Percentiles rank a stretch among this genome's conserved stretches.
phyloP scores from a whole-genome alignment of 2,888 invertebrate genomes.

The Schizaphis graminum region DNA sequence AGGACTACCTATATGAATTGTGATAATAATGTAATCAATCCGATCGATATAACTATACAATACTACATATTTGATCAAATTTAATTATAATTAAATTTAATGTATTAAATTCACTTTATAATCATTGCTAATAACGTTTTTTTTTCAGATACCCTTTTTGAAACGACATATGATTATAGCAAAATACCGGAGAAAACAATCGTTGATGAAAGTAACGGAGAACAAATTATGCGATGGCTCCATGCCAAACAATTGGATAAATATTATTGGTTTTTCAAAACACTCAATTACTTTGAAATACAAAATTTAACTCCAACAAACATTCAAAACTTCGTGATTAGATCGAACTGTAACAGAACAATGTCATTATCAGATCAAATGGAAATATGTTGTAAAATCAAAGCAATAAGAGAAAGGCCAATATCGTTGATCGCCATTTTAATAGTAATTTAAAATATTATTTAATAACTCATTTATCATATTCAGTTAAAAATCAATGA shows the following conservation, averaged over 20 bases:
- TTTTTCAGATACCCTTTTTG: background rate
- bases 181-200: background rate
- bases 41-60: no score
- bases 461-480: background rate
- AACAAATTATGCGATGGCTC: background rate
- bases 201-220: background rate
- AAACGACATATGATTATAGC: background rate
- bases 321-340: background rate
- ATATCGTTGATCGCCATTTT: background rate
- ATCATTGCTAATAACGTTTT: background rate
- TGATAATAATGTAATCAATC: no score
- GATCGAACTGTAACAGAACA: background rate
- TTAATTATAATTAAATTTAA: no score
- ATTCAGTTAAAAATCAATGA: background rate
- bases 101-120: no score
- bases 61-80: no score
- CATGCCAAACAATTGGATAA: rapidly evolving
- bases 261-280: background rate
- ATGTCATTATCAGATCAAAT: background rate
- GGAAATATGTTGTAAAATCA: background rate
- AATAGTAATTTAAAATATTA: background rate
- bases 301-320: background rate
- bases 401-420: background rate
- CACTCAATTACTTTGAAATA: background rate
- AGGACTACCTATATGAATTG: no score